Evolutionary conservation across 2,888 invertebrate species (phyloP).

Genomic region (Sipha maydis): DNA sequence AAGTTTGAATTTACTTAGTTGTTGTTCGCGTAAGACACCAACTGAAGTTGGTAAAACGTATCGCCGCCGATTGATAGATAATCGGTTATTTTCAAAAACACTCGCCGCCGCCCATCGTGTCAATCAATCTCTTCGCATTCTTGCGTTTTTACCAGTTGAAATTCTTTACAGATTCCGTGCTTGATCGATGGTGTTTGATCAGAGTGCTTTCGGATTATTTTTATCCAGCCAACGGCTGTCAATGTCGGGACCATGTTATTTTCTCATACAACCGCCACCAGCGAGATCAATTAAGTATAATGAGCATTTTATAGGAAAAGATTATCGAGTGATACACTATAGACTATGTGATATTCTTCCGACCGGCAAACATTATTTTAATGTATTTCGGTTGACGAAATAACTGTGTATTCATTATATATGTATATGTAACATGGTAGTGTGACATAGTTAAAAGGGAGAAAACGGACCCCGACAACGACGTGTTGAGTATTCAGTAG

Average conservation of each 20-base stretch:
- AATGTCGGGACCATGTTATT: background rate
- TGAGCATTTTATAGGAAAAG: background rate
- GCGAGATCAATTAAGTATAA: background rate
- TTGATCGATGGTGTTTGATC: background rate
- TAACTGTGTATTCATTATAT: too few relatives aligned
- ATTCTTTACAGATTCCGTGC: background rate
- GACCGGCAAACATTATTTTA: too few relatives aligned
- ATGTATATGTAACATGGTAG: too few relatives aligned
- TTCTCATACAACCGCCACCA: background rate
- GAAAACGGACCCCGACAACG: too few relatives aligned
- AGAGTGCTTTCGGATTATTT: background rate
- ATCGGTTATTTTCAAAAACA: conserved; percentile 36
- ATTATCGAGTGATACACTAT: background rate
- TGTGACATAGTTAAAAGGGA: too few relatives aligned
- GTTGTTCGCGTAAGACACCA: background rate
- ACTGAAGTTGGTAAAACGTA: background rate
- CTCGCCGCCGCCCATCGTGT: background rate
- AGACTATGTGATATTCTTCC: too few relatives aligned
- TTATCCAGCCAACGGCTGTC: background rate
- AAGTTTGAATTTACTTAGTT: conserved; percentile 43
- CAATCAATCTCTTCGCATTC: conserved; percentile 19
- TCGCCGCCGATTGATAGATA: conserved; percentile 5
- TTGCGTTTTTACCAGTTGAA: conserved; percentile 12
- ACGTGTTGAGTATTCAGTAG: too few relatives aligned
- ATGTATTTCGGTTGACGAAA: too few relatives aligned